Percentiles rank a stretch among this genome's conserved stretches.
phyloP scores from a whole-genome alignment of 2,797 vertebrate species.

The Valencia hispanica region DNA sequence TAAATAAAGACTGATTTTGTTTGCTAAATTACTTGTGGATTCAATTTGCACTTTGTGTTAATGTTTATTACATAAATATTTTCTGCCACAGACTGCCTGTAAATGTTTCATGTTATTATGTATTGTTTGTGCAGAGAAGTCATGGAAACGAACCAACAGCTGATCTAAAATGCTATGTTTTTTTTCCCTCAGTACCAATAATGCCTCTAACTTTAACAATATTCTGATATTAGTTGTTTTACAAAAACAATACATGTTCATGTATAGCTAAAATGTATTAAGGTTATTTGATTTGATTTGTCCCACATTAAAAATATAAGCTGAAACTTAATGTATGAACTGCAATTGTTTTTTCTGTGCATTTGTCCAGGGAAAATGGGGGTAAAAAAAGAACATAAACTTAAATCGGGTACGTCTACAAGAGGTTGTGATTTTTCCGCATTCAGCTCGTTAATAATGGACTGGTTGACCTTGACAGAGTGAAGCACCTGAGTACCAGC shows the following conservation, averaged over 20 bases:
- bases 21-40: neutral
- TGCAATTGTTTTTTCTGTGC: too few relatives aligned
- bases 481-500: neutral
- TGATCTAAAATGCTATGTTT: neutral
- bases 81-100: neutral
- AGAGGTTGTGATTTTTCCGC: neutral
- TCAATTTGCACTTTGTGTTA: too few relatives aligned
- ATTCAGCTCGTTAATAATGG: neutral
- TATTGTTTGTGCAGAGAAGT: neutral
- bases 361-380: neutral
- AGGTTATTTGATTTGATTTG: neutral
- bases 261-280: neutral
- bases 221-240: neutral
- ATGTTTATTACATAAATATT: too few relatives aligned
- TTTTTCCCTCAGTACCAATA: neutral
- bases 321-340: too few relatives aligned
- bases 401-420: neutral
- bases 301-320: too few relatives aligned
- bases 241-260: neutral
- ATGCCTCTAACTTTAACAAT: neutral
- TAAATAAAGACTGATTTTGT: neutral
- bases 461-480: neutral
- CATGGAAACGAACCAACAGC: neutral
- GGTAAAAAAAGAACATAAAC: neutral
- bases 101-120: neutral